Conservation (phyloP, 2,113 vertebrate genomes). For the Anhinga rufa region DNA sequence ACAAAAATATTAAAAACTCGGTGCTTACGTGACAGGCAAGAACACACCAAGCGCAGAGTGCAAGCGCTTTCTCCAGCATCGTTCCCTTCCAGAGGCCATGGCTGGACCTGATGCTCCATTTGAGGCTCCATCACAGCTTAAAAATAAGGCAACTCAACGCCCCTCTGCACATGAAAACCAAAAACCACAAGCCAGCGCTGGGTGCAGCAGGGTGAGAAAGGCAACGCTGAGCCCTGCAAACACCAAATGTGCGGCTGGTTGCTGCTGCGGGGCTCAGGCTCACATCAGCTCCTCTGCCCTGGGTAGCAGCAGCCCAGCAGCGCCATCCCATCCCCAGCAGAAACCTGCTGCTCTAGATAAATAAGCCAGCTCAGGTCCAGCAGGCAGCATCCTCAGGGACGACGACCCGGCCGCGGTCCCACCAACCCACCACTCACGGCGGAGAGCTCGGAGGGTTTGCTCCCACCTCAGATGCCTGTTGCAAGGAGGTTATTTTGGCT, state of each 20-base stretch:
- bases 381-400: not conserved
- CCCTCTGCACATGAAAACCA: not conserved
- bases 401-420: rapidly evolving
- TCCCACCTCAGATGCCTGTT: not conserved
- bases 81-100: not conserved
- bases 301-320: not conserved
- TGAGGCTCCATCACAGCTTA: not conserved
- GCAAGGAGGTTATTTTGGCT: not conserved
- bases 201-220: not conserved
- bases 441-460: not conserved
- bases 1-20: not conserved
- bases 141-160: not conserved
- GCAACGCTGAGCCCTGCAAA: not conserved
- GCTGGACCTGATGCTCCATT: not conserved
- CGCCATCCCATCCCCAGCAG: not conserved
- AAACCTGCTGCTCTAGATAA: not conserved
- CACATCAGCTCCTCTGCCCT: not conserved
- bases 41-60: rapidly evolving
- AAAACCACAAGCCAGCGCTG: not conserved
- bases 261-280: not conserved
- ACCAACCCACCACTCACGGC: rapidly evolving
- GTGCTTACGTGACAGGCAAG: not conserved
- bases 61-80: not conserved
- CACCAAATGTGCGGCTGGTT: not conserved
- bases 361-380: not conserved